These are phyloP conservation scores for Anagyrus pseudococci DNA, from an alignment of 2,888 invertebrate species.

Conservation along the genomic window DNA sequence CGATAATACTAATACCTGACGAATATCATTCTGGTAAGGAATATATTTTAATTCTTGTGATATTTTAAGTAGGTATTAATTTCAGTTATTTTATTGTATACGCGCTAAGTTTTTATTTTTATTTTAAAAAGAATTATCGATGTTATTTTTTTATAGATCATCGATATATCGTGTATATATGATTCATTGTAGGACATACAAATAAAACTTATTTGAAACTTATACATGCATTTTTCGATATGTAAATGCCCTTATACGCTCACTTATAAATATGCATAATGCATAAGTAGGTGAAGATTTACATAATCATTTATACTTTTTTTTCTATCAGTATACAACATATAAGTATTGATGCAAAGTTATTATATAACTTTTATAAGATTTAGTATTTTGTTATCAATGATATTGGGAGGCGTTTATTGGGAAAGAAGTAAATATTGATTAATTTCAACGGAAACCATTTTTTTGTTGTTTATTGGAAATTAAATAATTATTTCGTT, in stretches of 20 bases:
- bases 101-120: too few relatives aligned
- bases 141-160: too few relatives aligned
- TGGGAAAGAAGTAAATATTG: not conserved
- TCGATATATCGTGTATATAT: not conserved
- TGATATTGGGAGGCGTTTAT: not conserved
- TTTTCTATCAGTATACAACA: not conserved
- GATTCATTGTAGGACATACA: conserved; percentile 44
- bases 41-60: too few relatives aligned
- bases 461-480: not conserved
- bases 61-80: too few relatives aligned
- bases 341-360: not conserved
- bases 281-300: too few relatives aligned
- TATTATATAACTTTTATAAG: not conserved
- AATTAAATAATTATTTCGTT: too few relatives aligned
- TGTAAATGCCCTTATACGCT: not conserved
- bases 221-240: not conserved
- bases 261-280: not conserved
- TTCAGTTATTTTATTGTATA: too few relatives aligned
- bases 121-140: too few relatives aligned
- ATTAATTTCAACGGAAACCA: not conserved
- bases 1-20: too few relatives aligned
- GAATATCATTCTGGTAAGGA: too few relatives aligned
- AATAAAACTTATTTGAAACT: not conserved
- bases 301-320: not conserved
- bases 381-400: too few relatives aligned